Conservation (phyloP, 2,797 vertebrate species). For the Diceros bicornis region DNA sequence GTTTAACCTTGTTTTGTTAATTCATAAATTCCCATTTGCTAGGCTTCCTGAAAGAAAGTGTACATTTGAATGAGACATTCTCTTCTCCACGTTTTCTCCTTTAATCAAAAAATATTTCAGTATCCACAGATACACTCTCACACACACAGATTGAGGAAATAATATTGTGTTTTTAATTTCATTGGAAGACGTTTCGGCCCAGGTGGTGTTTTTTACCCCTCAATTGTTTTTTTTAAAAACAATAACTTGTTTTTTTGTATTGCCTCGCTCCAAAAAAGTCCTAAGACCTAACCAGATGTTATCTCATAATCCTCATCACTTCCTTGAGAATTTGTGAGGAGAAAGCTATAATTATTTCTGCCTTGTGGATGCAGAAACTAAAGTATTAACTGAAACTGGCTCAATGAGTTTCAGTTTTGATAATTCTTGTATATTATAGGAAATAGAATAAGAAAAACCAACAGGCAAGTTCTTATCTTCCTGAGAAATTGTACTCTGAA, state of each 20-base stretch:
- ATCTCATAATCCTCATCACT: constrained; percentile 1
- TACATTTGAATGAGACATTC: background rate
- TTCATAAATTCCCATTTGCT: constrained; percentile 19
- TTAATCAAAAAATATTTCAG: background rate
- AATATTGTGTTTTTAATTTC: constrained; percentile 21
- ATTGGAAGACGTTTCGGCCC: background rate
- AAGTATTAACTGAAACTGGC: constrained; percentile 49
- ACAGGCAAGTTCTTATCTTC: background rate
- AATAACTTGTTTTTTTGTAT: constrained; percentile 10
- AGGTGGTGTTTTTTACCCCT: background rate
- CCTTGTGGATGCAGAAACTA: background rate
- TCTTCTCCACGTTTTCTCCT: constrained; percentile 32
- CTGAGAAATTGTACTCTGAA: constrained; percentile 8
- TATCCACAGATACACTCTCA: background rate
- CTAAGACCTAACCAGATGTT: background rate
- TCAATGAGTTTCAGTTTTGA: constrained; percentile 53
- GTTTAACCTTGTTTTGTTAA: background rate
- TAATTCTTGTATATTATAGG: background rate
- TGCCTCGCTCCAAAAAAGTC: background rate
- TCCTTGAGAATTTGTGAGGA: constrained; percentile 39
- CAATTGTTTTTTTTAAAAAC: constrained; percentile 19
- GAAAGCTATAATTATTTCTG: constrained; percentile 37
- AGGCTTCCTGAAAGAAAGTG: constrained; percentile 2
- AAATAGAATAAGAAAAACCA: background rate
- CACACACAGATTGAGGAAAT: background rate